These are phyloP conservation scores for Drosophila picticornis DNA, from an alignment of 2,888 invertebrate species.

Conservation along the genomic window DNA sequence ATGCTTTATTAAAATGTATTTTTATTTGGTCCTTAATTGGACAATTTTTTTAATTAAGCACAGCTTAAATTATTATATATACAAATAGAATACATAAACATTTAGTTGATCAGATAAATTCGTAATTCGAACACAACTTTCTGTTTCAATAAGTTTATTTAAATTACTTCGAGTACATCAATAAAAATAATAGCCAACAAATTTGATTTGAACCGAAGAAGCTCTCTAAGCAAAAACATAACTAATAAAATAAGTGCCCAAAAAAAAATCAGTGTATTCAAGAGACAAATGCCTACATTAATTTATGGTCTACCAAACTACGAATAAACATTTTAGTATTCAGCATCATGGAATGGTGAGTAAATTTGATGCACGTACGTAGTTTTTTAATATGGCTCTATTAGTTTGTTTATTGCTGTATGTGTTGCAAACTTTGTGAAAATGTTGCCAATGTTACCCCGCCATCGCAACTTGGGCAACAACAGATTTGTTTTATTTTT, in stretches of 20 bases:
- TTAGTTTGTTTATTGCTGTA: slow-evolving; percentile 41
- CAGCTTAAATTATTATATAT: neutral
- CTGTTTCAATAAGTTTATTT: neutral
- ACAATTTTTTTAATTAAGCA: slow-evolving; percentile 7
- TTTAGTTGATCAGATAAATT: neutral
- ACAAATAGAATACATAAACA: neutral
- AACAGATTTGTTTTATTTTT: slow-evolving; percentile 49
- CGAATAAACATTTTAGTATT: neutral
- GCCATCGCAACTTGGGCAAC: neutral
- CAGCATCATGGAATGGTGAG: neutral
- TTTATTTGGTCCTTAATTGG: slow-evolving; percentile 15
- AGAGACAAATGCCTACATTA: neutral
- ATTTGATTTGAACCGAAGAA: neutral
- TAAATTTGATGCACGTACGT: neutral
- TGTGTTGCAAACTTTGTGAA: slow-evolving; percentile 42
- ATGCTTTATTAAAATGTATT: slow-evolving; percentile 3
- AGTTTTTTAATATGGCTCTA: slow-evolving; percentile 14
- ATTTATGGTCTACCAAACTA: neutral
- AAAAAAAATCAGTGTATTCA: neutral
- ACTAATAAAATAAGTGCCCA: neutral
- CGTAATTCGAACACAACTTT: neutral
- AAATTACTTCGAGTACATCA: neutral
- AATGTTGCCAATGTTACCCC: slow-evolving; percentile 18
- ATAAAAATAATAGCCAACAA: neutral
- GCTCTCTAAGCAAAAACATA: neutral